A percentile compares a stretch with the other conserved stretches of the same genome.
Conservation (phyloP, 2,888 invertebrate species). For the Mycalesis mineus region DNA sequence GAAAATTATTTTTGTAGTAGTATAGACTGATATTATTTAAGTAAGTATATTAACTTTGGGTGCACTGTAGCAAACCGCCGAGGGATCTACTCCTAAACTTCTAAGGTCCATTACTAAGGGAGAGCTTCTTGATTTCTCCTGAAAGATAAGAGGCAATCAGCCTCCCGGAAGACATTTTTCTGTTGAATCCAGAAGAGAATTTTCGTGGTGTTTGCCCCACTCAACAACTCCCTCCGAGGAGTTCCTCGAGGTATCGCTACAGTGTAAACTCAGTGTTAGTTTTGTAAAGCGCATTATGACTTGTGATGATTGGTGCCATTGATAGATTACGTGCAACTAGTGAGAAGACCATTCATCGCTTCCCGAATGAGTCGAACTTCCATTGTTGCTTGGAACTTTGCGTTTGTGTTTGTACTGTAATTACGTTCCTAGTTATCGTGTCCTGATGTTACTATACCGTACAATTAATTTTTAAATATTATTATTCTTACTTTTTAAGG, state of each 20-base stretch:
- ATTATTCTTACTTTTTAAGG: background rate
- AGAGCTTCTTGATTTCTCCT: too few relatives aligned
- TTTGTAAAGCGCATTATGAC: conserved; percentile 68
- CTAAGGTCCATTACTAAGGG: too few relatives aligned
- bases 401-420: conserved; percentile 29
- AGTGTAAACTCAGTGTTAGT: conserved; percentile 35
- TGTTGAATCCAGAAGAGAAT: too few relatives aligned
- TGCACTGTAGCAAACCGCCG: conserved; percentile 28
- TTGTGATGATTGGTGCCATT: conserved; percentile 78
- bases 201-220: too few relatives aligned
- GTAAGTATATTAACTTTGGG: conserved; percentile 46
- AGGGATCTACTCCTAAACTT: background rate
- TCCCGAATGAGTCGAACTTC: conserved; percentile 63
- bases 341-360: conserved; percentile 56
- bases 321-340: conserved; percentile 71
- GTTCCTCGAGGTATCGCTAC: conserved; percentile 10
- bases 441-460: conserved; percentile 18
- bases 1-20: conserved; percentile 78
- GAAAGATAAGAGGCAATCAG: too few relatives aligned
- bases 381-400: conserved; percentile 60
- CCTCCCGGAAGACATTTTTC: too few relatives aligned
- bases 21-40: conserved; percentile 76
- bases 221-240: background rate
- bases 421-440: conserved; percentile 29
- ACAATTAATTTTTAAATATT: background rate